Base-by-base conservation (phyloP, 2,113 vertebrate genomes). In the Rana temporaria region DNA sequence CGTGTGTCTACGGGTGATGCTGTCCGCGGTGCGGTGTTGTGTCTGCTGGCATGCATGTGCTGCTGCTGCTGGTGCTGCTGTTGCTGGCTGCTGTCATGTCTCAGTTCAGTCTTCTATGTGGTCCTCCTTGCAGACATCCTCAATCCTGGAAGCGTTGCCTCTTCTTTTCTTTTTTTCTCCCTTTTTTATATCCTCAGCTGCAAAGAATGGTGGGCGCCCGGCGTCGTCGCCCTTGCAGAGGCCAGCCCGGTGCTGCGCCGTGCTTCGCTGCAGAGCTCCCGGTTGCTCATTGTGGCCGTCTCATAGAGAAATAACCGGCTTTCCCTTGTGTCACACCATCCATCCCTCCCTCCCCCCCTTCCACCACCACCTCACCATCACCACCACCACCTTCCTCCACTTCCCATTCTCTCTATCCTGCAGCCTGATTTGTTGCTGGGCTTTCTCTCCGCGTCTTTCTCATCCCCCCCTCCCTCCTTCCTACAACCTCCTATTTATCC, bases 341-440 rank as follows among this genome's bases (percentile, higher is more conserved):
- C 11, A 8, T 67, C 64, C 42, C 67, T 48, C 66, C 75, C 26
- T 67, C 76, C 75, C 67, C n/a, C 76, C 68, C 34, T 8, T 6
- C 32, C 32, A 34, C 32, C 32, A 34, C 34, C 42, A 14, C 42
- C 34, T 5, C 34, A 38, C 34, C 34, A 38, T 5, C 34, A 38
- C 34, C 42, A 48, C 42, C 42, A 48, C 42, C 42, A 48, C 42
- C 42, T 26, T 60, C 34, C 17, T 63, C 9, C 70, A 12, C 7
- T 71, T 62, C 67, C 60, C 22, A 57, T 24, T 73, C n/a, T 48
- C 24, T 22, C 65, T 68, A 52, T 68, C 53, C 77, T 79, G 77
- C 66, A 70, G n/a, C 19, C 62, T 83, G 81, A 83, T 83, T 83
- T 83, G 71, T 83, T 82, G 30, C 59, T 65, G 56, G 65, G 74